A percentile compares a stretch with the other conserved stretches of the same genome.
These are phyloP conservation scores for Brachionus sp. DNA, from an alignment of 1,140 invertebrate genomes.

Conservation along the genomic window DNA sequence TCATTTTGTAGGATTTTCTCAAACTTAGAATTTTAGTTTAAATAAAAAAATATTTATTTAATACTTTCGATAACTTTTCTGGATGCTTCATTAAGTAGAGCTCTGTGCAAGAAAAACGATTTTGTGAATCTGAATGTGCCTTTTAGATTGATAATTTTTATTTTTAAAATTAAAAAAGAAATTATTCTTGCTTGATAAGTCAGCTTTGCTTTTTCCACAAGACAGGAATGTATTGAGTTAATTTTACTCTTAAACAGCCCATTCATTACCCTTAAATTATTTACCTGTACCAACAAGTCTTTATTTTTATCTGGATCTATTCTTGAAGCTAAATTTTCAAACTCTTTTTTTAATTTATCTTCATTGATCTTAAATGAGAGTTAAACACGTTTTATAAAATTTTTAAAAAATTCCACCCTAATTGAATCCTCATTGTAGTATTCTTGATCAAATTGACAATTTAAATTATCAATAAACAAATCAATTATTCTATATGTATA, in stretches of 20 bases:
- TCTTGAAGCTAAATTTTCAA: not conserved
- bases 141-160: not conserved
- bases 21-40: not conserved
- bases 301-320: not conserved
- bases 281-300: not conserved
- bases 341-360: not conserved
- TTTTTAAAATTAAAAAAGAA: not conserved
- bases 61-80: not conserved
- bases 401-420: not conserved
- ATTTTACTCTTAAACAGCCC: not conserved
- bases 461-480: not conserved
- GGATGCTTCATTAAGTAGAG: not conserved
- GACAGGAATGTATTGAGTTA: slow-evolving; percentile 1
- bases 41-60: not conserved
- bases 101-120: not conserved
- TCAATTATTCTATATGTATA: slow-evolving; percentile 11
- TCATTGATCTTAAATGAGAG: not conserved
- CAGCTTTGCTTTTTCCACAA: not conserved
- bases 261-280: not conserved
- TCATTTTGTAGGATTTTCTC: slow-evolving; percentile 5
- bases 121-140: not conserved
- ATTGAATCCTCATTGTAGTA: not conserved
- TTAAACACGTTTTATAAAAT: not conserved
- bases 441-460: not conserved
- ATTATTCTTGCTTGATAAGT: slow-evolving; percentile 10